Conservation (phyloP, 35 echinoderm and acorn worm genomes). For the Anneissia japonica region DNA sequence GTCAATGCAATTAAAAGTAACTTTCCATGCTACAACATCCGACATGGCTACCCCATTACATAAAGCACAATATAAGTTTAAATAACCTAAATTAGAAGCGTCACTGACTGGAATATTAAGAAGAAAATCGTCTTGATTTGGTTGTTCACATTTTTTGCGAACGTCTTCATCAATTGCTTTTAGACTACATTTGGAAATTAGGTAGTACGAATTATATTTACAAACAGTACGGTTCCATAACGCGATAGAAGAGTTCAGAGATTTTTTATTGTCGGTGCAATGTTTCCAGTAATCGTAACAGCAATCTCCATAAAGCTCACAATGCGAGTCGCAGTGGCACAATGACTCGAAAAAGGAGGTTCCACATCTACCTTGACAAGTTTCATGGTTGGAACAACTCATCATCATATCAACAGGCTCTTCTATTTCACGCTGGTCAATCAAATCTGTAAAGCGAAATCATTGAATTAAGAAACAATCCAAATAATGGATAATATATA, state of each 20-base stretch:
- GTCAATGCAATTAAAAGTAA: not conserved
- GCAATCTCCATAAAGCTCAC: not conserved
- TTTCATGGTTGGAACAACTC: not conserved
- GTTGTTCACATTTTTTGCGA: not conserved
- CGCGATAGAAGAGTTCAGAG: not conserved
- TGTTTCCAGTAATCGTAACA: not conserved
- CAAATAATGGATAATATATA: no score
- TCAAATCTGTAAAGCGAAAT: no score
- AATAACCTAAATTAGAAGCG: not conserved
- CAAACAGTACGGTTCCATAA: not conserved
- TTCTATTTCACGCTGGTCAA: no score
- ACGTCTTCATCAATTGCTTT: not conserved
- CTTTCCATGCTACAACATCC: not conserved
- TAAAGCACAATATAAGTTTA: not conserved
- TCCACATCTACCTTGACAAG: not conserved
- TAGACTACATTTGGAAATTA: not conserved
- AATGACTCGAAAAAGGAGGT: not conserved
- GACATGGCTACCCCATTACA: not conserved
- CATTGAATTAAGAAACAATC: no score
- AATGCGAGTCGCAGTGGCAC: not conserved
- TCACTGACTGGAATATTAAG: not conserved
- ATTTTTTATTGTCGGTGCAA: not conserved
- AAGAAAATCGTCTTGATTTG: not conserved
- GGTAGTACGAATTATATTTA: not conserved
- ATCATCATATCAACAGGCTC: no score